phyloP scores from a whole-genome alignment of 2,888 invertebrate species.

The Drosophila longiperda region DNA sequence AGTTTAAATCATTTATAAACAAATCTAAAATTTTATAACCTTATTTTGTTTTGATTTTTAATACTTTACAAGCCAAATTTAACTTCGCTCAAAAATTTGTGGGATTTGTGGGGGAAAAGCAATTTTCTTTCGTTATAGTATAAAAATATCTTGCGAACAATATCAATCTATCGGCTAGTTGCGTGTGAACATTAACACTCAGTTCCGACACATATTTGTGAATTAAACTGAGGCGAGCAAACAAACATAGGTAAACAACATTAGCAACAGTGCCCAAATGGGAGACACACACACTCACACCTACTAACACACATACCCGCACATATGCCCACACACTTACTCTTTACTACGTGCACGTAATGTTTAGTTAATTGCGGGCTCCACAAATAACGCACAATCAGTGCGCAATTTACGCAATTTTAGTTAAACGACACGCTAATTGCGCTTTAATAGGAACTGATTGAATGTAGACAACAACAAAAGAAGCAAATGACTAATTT shows the following conservation, averaged over 20 bases:
- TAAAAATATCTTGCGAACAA: conserved; percentile 2
- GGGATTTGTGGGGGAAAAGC: not conserved
- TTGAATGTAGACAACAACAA: conserved; percentile 43
- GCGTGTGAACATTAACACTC: conserved; percentile 56
- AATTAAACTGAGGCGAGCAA: conserved; percentile 26
- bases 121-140: conserved; percentile 12
- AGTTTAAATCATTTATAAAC: not conserved
- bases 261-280: conserved; percentile 32
- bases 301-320: conserved; percentile 3
- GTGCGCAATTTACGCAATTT: conserved; percentile 53
- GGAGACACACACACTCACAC: conserved; percentile 14
- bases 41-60: not conserved
- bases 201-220: conserved; percentile 28
- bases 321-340: not conserved
- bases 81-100: not conserved
- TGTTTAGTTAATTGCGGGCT: conserved; percentile 54
- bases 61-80: not conserved
- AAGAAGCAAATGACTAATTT: conserved; percentile 29
- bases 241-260: conserved; percentile 68
- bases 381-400: conserved; percentile 60
- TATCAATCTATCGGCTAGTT: conserved; percentile 8
- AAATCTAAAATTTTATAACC: not conserved
- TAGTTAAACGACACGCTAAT: conserved; percentile 45
- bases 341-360: conserved; percentile 40
- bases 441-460: conserved; percentile 67